phyloP scores from a whole-genome alignment of 37 sponge, comb jelly and placozoan genomes.

The Tethya wilhelma region DNA sequence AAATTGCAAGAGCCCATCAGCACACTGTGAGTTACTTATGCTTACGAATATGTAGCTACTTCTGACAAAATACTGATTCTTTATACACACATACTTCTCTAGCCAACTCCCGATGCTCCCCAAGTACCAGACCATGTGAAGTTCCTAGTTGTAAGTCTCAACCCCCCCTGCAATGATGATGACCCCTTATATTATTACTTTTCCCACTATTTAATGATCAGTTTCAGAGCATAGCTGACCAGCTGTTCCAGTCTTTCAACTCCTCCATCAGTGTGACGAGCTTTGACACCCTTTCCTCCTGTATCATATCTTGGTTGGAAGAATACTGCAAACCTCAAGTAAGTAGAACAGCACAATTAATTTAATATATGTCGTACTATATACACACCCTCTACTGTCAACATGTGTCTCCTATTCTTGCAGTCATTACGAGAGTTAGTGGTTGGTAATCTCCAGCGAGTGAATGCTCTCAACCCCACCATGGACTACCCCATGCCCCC shows the following conservation, averaged over 20 bases:
- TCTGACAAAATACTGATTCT: no score
- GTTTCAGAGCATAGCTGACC: constrained; percentile 86
- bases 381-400: not conserved
- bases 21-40: constrained; percentile 41
- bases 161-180: not conserved
- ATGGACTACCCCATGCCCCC: not conserved
- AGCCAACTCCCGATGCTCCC: constrained; percentile 37
- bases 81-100: no score
- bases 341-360: not conserved
- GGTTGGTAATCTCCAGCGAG: constrained; percentile 41
- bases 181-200: not conserved
- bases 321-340: constrained; percentile 91
- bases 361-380: not conserved
- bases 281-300: constrained; percentile 88
- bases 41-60: not conserved
- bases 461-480: constrained; percentile 42
- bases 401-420: not conserved
- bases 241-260: constrained; percentile 85
- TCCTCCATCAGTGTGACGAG: constrained; percentile 68
- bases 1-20: constrained; percentile 75
- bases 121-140: constrained; percentile 74
- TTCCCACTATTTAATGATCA: constrained; percentile 5
- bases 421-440: constrained; percentile 54
- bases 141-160: constrained; percentile 62
- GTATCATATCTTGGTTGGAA: constrained; percentile 89